Percentiles rank a stretch among this genome's conserved stretches.
Evolutionary conservation across 2,888 invertebrate genomes (phyloP).

Genomic region (Matsumyia berberina): DNA sequence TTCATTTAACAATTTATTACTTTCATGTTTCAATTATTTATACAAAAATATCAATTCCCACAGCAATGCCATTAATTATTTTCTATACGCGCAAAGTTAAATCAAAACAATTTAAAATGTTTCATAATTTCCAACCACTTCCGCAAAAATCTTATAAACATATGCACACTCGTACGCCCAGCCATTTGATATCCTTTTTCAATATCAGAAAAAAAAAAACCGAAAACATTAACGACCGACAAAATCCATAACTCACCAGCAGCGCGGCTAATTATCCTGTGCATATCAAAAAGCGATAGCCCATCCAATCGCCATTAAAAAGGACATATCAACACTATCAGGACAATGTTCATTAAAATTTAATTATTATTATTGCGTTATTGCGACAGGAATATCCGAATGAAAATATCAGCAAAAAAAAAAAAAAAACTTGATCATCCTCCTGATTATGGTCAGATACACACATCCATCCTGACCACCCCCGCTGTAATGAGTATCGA

Average conservation of each 20-base stretch:
- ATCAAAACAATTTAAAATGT: background rate
- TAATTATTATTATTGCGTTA: conserved; percentile 71
- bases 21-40: background rate
- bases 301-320: conserved; percentile 57
- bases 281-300: conserved; percentile 69
- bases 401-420: conserved; percentile 72
- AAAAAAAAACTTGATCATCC: too few species aligned
- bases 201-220: conserved; percentile 1
- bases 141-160: conserved; percentile 47
- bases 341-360: conserved; percentile 73
- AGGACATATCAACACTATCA: conserved; percentile 70
- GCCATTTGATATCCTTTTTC: conserved; percentile 1
- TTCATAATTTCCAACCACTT: background rate
- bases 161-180: background rate
- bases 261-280: conserved; percentile 59
- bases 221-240: conserved; percentile 29
- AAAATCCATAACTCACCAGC: conserved; percentile 64
- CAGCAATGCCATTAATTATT: conserved; percentile 36
- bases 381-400: conserved; percentile 69
- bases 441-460: background rate
- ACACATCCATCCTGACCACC: background rate
- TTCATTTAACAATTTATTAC: conserved; percentile 18
- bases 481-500: conserved; percentile 70
- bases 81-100: background rate
- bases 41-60: conserved; percentile 14